These are phyloP conservation scores for Porites evermanni DNA, from an alignment of 92 coral and sea anemone genomes.

Conservation along the genomic window DNA sequence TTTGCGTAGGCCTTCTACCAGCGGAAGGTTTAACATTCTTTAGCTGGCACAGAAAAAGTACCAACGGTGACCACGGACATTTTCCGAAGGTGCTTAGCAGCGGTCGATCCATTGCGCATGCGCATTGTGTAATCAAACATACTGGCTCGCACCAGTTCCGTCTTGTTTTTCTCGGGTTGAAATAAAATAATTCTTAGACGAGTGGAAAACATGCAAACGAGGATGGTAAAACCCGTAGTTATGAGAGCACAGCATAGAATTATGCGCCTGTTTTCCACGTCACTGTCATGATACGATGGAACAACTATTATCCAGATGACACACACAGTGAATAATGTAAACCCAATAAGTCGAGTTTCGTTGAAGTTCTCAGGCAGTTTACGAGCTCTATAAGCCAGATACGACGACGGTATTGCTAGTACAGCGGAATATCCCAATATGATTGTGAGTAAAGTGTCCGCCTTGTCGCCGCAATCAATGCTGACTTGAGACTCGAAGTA, in stretches of 20 bases:
- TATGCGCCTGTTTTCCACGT: constrained; percentile 52
- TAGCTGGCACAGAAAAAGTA: constrained; percentile 54
- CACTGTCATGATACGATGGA: constrained; percentile 80
- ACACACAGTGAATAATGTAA: constrained; percentile 95
- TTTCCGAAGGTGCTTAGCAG: constrained; percentile 63
- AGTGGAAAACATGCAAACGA: constrained; percentile 87
- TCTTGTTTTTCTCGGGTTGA: constrained; percentile 89
- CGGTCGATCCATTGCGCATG: constrained; percentile 60
- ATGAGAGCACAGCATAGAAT: constrained; percentile 74
- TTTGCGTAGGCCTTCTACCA: too few species aligned
- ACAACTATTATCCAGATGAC: constrained; percentile 86
- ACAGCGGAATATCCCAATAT: constrained; percentile 91
- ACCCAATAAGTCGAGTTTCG: constrained; percentile 93
- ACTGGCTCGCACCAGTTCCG: constrained; percentile 89
- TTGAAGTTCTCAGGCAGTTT: constrained; percentile 92
- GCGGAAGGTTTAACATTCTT: not conserved
- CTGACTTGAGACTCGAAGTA: constrained; percentile 72
- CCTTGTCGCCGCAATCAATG: constrained; percentile 88
- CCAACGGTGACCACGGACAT: constrained; percentile 89
- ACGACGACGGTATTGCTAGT: constrained; percentile 87
- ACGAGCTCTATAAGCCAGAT: constrained; percentile 93
- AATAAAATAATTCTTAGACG: constrained; percentile 87
- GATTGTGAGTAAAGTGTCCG: constrained; percentile 78
- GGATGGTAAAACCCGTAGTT: constrained; percentile 79
- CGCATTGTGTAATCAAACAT: constrained; percentile 91